phyloP scores from a whole-genome alignment of 1,140 invertebrate species.

The Odontomachus brunneus region DNA sequence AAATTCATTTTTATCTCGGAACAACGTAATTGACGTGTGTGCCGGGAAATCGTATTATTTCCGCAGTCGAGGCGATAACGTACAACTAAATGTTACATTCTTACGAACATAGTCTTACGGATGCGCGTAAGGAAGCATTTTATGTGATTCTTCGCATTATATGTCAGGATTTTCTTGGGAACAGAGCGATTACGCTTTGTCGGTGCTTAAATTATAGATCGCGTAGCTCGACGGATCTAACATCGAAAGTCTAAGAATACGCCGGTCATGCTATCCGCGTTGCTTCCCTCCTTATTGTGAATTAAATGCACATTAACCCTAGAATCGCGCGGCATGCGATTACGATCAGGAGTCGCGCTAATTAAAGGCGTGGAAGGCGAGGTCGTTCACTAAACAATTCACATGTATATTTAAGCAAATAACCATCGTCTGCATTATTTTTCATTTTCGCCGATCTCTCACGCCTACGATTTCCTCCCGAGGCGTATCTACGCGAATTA shows the following conservation, averaged over 20 bases:
- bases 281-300: constrained; percentile 52
- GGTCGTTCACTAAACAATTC: constrained; percentile 59
- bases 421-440: constrained; percentile 17
- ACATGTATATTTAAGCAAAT: constrained; percentile 59
- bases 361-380: constrained; percentile 59
- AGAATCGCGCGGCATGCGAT: constrained; percentile 58
- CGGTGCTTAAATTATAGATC: constrained; percentile 43
- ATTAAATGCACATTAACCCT: constrained; percentile 67
- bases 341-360: constrained; percentile 64
- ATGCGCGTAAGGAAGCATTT: neutral
- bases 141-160: constrained; percentile 2
- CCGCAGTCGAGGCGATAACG: neutral
- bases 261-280: constrained; percentile 32
- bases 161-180: constrained; percentile 22
- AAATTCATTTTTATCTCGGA: neutral
- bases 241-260: constrained; percentile 22
- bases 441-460: constrained; percentile 19
- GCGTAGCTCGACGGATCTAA: constrained; percentile 10
- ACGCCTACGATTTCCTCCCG: constrained; percentile 10
- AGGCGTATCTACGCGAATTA: neutral
- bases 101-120: neutral
- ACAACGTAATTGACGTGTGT: neutral
- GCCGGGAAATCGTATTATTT: neutral
- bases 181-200: constrained; percentile 18
- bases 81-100: neutral